Conservation (phyloP, 2,888 invertebrate species). For the Drosophila algonquin region DNA sequence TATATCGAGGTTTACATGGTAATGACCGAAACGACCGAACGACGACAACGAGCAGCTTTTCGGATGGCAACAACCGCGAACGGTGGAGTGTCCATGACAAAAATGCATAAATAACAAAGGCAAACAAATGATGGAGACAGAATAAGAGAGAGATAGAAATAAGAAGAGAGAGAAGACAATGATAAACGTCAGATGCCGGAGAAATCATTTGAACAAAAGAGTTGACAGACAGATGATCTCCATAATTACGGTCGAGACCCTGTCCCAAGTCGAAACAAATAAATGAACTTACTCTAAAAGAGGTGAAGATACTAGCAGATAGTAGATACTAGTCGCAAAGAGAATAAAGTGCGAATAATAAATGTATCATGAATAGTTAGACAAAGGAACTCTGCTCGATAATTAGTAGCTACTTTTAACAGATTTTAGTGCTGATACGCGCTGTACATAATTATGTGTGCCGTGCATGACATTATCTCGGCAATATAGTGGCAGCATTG, state of each 20-base stretch:
- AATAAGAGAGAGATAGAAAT: constrained; percentile 28
- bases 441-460: background rate
- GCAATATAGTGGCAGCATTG: constrained; percentile 27
- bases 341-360: background rate
- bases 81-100: constrained; percentile 68
- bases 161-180: constrained; percentile 25
- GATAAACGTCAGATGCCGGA: constrained; percentile 36
- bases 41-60: constrained; percentile 4
- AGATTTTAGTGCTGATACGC: constrained; percentile 9
- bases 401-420: background rate
- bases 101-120: constrained; percentile 70
- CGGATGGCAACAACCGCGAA: constrained; percentile 34
- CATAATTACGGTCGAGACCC: background rate
- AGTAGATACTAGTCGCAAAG: background rate
- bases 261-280: background rate
- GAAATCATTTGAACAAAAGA: constrained; percentile 48
- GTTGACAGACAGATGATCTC: background rate
- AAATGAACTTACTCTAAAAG: background rate
- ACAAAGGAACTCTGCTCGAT: background rate
- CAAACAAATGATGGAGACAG: constrained; percentile 46
- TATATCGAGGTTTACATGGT: constrained; percentile 54
- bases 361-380: background rate
- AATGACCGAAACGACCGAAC: constrained; percentile 55
- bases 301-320: background rate
- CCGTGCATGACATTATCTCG: background rate